A percentile compares a stretch with the other conserved stretches of the same genome.
These are phyloP conservation scores for Oryzias dopingdopingensis DNA, from an alignment of 2,797 vertebrate genomes.

Conservation along the genomic window DNA sequence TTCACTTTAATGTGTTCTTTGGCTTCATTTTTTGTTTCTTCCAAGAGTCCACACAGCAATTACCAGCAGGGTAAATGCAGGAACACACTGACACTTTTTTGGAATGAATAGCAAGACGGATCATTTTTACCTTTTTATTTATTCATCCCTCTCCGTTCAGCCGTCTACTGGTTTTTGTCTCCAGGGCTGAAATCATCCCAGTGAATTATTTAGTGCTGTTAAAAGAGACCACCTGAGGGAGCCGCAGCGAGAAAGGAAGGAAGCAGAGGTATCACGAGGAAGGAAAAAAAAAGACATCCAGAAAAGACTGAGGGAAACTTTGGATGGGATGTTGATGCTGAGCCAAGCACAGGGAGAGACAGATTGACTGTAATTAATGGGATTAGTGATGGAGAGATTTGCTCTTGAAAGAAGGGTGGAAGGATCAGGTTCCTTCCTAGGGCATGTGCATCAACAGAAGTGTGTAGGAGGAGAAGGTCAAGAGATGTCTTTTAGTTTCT, in stretches of 20 bases:
- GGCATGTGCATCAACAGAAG: neutral
- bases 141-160: slow-evolving; percentile 59
- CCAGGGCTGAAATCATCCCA: slow-evolving; percentile 40
- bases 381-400: slow-evolving; percentile 53
- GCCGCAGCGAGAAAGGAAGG: neutral
- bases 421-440: slow-evolving; percentile 21
- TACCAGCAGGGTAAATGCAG: neutral
- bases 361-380: slow-evolving; percentile 39
- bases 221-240: slow-evolving; percentile 57
- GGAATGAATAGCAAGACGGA: slow-evolving; percentile 28
- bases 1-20: slow-evolving; percentile 43
- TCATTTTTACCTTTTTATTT: slow-evolving; percentile 63
- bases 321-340: slow-evolving; percentile 8
- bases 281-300: neutral
- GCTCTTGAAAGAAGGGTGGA: slow-evolving; percentile 38
- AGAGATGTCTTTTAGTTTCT: slow-evolving; percentile 22
- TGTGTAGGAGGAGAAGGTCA: slow-evolving; percentile 26
- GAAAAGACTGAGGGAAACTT: slow-evolving; percentile 1
- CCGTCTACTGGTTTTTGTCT: slow-evolving; percentile 43
- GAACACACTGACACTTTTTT: slow-evolving; percentile 2
- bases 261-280: slow-evolving; percentile 12
- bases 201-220: slow-evolving; percentile 65
- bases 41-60: slow-evolving; percentile 43
- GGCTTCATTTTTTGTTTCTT: slow-evolving; percentile 27
- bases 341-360: slow-evolving; percentile 20